phyloP scores from a whole-genome alignment of 2,113 vertebrate species.

The Neodontobutis hainanensis region DNA sequence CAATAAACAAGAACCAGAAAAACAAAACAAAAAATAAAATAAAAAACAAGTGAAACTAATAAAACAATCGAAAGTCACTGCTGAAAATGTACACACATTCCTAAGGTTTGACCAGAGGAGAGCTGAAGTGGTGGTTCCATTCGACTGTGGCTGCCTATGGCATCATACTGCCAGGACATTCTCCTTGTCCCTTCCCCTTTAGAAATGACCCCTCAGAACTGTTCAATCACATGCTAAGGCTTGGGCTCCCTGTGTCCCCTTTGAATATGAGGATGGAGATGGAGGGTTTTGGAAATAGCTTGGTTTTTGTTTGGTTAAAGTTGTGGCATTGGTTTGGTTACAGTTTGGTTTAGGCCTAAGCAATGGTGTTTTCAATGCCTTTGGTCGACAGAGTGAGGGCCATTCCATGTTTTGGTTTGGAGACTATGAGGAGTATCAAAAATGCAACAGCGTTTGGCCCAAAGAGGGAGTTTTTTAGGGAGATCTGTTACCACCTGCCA shows the following conservation, averaged over 20 bases:
- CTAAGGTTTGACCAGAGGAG: constrained; percentile 79
- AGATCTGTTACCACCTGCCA: constrained; percentile 48
- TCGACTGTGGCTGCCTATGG: constrained; percentile 69
- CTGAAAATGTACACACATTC: constrained; percentile 85
- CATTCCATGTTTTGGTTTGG: constrained; percentile 69
- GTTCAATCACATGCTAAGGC: constrained; percentile 71
- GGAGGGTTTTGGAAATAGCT: constrained; percentile 76
- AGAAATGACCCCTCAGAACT: constrained; percentile 70
- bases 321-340: constrained; percentile 77
- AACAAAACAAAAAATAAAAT: constrained; percentile 69
- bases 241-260: constrained; percentile 33
- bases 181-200: constrained; percentile 68
- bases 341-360: constrained; percentile 77
- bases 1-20: constrained; percentile 72
- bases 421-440: constrained; percentile 63
- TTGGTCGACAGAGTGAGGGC: constrained; percentile 74
- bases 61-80: constrained; percentile 81
- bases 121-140: constrained; percentile 81
- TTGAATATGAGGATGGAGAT: constrained; percentile 33
- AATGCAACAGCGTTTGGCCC: constrained; percentile 60
- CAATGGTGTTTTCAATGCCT: constrained; percentile 68
- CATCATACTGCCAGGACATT: constrained; percentile 73
- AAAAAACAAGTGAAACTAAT: constrained; percentile 78
- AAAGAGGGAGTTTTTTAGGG: constrained; percentile 40
- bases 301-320: constrained; percentile 70